Percentiles rank a stretch among this genome's conserved stretches.
Conservation (phyloP, 2,113 vertebrate species). For the Eurystomus gularis region DNA sequence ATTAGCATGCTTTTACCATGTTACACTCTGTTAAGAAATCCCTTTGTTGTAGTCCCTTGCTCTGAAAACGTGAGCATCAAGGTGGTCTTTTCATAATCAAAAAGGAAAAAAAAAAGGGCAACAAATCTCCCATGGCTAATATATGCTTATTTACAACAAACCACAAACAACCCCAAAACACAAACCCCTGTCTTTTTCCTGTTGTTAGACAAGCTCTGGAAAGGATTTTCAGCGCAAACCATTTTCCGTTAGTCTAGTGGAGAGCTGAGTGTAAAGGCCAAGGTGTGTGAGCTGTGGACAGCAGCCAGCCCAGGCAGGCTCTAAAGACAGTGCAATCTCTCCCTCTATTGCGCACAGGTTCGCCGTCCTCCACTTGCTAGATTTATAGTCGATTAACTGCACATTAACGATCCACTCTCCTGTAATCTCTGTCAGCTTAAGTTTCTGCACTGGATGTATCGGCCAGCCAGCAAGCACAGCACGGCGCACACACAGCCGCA, state of each 20-base stretch:
- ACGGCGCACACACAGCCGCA: fast-evolving
- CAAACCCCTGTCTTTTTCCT: not conserved
- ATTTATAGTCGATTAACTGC: not conserved
- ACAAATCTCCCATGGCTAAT: not conserved
- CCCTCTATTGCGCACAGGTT: too few species aligned
- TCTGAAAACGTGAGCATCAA: not conserved
- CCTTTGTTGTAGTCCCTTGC: not conserved
- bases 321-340: not conserved
- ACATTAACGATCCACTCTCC: not conserved
- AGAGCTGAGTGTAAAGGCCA: not conserved
- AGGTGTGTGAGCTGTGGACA: not conserved
- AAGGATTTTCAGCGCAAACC: not conserved
- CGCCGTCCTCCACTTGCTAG: not conserved
- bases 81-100: not conserved
- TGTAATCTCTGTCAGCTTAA: not conserved
- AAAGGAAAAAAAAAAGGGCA: not conserved
- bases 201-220: not conserved
- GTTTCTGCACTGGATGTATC: fast-evolving
- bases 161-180: not conserved
- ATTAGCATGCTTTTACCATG: not conserved
- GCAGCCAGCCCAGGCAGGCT: not conserved
- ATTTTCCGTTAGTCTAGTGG: not conserved
- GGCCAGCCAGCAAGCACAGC: not conserved
- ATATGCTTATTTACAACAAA: too few species aligned
- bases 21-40: not conserved